phyloP scores from a whole-genome alignment of 2,797 vertebrate species.

The Chloroceryle amazona region DNA sequence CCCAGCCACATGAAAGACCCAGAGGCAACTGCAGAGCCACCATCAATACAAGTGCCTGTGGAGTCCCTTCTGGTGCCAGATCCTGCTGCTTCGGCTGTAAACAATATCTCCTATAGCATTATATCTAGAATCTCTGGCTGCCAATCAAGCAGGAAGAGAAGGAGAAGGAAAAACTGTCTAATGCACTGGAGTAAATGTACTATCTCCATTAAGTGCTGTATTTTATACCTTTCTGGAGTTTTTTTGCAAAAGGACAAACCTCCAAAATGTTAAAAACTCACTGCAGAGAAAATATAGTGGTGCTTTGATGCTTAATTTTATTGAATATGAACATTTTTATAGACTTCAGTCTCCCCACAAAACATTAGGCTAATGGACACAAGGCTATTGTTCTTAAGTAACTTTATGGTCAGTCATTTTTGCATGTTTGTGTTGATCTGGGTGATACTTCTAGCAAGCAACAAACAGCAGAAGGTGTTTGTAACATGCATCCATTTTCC shows the following conservation, averaged over 20 bases:
- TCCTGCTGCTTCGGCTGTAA: constrained; percentile 66
- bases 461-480: constrained; percentile 49
- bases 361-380: constrained; percentile 46
- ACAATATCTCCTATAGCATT: constrained; percentile 38
- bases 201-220: constrained; percentile 7
- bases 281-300: constrained; percentile 16
- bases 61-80: constrained; percentile 73
- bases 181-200: constrained; percentile 44
- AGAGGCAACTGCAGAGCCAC: constrained; percentile 81
- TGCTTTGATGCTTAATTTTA: constrained; percentile 11
- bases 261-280: constrained; percentile 37
- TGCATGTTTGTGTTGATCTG: constrained; percentile 31
- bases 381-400: background rate
- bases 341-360: constrained; percentile 34
- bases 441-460: constrained; percentile 43
- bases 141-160: constrained; percentile 66
- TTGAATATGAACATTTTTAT: constrained; percentile 43
- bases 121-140: constrained; percentile 44
- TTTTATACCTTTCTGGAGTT: constrained; percentile 23
- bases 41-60: constrained; percentile 73
- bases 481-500: constrained; percentile 23
- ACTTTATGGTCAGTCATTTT: background rate
- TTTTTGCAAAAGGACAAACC: constrained; percentile 33
- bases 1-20: constrained; percentile 71
- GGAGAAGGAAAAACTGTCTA: background rate